Conservation (phyloP, 2,797 vertebrate genomes). For the Cynopterus sphinx region DNA sequence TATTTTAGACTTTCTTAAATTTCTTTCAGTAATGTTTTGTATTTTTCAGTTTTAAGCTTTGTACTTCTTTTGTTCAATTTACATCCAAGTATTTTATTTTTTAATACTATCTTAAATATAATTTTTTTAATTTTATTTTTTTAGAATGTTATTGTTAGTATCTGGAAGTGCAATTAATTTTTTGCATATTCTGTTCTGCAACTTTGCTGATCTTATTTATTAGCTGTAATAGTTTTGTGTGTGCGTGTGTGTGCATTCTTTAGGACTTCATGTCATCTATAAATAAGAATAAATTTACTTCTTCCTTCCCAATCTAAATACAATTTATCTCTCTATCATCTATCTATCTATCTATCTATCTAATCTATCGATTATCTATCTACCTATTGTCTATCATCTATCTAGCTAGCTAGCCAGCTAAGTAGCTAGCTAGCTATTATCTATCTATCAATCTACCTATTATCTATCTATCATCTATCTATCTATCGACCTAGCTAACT, state of each 20-base stretch:
- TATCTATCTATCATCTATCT: neutral
- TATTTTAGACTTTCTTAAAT: neutral
- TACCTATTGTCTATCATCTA: too few species aligned
- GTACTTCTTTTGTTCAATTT: neutral
- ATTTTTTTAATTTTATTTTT: slow-evolving; percentile 3
- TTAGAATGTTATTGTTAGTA: neutral
- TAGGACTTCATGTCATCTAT: neutral
- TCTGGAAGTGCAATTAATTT: neutral
- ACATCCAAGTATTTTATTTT: neutral
- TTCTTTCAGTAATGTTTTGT: neutral
- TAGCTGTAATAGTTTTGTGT: neutral
- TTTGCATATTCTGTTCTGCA: neutral
- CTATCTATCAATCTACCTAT: neutral
- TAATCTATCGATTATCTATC: neutral
- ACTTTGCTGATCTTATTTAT: neutral
- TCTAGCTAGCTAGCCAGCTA: neutral
- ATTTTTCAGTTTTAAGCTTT: neutral
- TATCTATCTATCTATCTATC: neutral
- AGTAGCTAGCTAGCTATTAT: neutral
- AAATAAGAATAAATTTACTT: neutral
- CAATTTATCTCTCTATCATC: neutral
- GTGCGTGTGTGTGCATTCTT: neutral
- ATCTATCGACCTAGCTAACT: neutral
- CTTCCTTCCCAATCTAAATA: neutral
- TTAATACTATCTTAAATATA: neutral